Percentiles rank a stretch among this genome's conserved stretches.
Conservation (phyloP, 1,140 invertebrate genomes). For the Sycophila sp. region DNA sequence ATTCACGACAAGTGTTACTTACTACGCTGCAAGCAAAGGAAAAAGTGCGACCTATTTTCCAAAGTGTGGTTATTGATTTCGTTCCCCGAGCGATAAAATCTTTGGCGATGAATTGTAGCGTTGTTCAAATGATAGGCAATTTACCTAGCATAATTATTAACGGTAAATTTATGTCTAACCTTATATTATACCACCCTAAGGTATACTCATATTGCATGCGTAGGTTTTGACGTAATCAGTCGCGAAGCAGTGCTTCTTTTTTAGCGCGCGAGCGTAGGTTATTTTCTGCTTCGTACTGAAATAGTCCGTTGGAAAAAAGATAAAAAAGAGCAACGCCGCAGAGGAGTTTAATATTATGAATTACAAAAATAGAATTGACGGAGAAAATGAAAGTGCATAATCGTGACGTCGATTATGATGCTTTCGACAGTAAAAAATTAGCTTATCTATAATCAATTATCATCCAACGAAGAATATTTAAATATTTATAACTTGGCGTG, state of each 20-base stretch:
- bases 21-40: too few relatives aligned
- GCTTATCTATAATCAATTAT: too few relatives aligned
- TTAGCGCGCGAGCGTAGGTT: not conserved
- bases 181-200: constrained; percentile 21
- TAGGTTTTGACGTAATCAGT: too few relatives aligned
- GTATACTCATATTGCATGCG: constrained; percentile 17
- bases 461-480: too few relatives aligned
- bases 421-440: too few relatives aligned
- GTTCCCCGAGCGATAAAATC: constrained; percentile 33
- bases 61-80: constrained; percentile 38
- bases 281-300: not conserved
- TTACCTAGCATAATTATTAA: constrained; percentile 40
- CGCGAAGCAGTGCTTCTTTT: too few relatives aligned
- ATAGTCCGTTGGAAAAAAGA: not conserved
- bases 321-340: not conserved
- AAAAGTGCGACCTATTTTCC: constrained; percentile 25
- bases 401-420: too few relatives aligned
- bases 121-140: constrained; percentile 44
- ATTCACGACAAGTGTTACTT: too few relatives aligned
- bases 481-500: too few relatives aligned
- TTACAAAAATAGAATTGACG: not conserved
- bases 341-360: not conserved
- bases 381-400: not conserved
- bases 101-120: constrained; percentile 39
- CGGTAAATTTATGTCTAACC: constrained; percentile 24